Base-by-base conservation (phyloP, 1,140 invertebrate genomes). In the Epicauta chinensis region DNA sequence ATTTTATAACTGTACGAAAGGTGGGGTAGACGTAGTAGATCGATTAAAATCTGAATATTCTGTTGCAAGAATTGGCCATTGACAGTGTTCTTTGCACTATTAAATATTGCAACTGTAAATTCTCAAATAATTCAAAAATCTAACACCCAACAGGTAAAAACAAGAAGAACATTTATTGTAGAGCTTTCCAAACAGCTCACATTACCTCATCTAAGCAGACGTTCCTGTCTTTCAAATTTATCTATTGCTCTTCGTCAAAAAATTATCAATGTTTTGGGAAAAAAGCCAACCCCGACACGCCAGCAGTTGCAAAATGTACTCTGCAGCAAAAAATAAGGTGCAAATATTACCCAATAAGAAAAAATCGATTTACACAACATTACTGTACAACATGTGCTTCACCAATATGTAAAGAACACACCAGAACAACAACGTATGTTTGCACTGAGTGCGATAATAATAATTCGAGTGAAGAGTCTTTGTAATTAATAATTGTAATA, bases 1-100 rank as follows among this genome's bases (percentile, higher is more conserved):
- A n/a, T 57, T 57, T 41, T 58, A 62, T 45, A 64, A 60, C 41
- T 51, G 29, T 12, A 62, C 58, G 17, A 61, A 63, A 55, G 51
- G 51, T 31, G 47, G 56, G 29, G 44, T 53, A 16, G 38, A 40
- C 17, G 38, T 40, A 15, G 38, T 40, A 13, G 38, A 16, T 40
- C 11, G 38, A 15, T 16, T 40, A 17, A 40, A 16, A n/a, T n/a
- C n/a, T n/a, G n/a, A n/a, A n/a, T n/a, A n/a, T n/a, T n/a, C n/a
- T n/a, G 4, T 40, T 11, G 15, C 2, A 15, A n/a, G 11, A n/a
- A 17, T 11, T 40, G 38, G 38, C n/a, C 4, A 4, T 3, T 40
- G 13, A 17, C 4, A 15, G 17, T 40, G 17, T 40, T 40, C 15
- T 40, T 13, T 40, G 1, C n/a, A 5, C 15, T 40, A 17, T 3